Base-by-base conservation (phyloP, 2,797 vertebrate species). In the Crenuchus spilurus region DNA sequence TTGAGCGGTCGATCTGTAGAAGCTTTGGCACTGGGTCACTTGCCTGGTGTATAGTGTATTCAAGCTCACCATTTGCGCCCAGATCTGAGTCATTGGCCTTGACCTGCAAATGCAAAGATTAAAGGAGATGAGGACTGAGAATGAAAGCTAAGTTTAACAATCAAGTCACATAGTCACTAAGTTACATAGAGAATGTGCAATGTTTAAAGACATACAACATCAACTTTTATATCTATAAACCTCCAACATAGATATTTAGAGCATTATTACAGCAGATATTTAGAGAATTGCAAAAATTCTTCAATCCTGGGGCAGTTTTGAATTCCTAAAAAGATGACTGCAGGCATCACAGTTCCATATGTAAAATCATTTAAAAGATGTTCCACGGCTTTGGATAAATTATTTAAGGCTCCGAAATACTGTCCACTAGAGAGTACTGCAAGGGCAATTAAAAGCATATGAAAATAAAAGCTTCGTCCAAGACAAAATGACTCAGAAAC, bases 41-140 rank as follows among this genome's bases (percentile, higher is more conserved):
- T 0, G 96, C 95, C 84, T 98, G 97, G 86, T 98, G 96, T 87
- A 99, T 95, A 4, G 94, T 96, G 82, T 99, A 99, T 82, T 99
- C 98, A 0, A 99, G 99, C 84, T 99, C 97, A 0, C 97, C 96
- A 0, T 99, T 99, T 75, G 94, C 92, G 0, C 98, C 97, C 89
- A 99, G 94, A 85, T 99, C 98, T 0, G 96, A 98, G 85, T 99
- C 98, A 0, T 97, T 97, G 78, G 98, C 98, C 89, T 95, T 97
- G 72, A 99, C 98, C 97, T 99, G 81, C 0, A 75, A 90, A 70
- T 79, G 14, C 31, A 75, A 80, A 88, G 82, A 51, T 7, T 74
- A 82, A 61, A 63, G 1, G 31, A 39, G 26, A 55, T 44, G 24
- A 33, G 4, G 75, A 7, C 6, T 22, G 1, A 16, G 2, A n/a